Base-by-base conservation (phyloP, 2,113 vertebrate genomes). In the Cisticola juncidis region DNA sequence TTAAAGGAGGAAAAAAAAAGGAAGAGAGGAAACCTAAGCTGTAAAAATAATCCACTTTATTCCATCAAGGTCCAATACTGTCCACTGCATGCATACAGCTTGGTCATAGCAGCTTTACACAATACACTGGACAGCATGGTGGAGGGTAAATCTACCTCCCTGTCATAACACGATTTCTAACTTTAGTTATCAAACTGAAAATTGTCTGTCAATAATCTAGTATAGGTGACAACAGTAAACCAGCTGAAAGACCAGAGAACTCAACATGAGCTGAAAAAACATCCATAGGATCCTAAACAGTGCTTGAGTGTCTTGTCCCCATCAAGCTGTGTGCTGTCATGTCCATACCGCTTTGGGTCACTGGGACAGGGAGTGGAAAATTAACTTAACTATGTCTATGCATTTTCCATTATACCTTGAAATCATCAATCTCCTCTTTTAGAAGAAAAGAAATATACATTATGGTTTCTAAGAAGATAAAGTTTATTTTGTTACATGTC, bases 11-110 rank as follows among this genome's bases (percentile, higher is more conserved):
- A 5, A 23, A 25, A 42, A 42, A 31, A n/a, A 24, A 4, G 14
- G 0, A 33, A 42, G 2, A 14, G 1, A n/a, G 8, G 24, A 71
- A 80, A 3, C 5, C 6, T 29, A 38, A 80, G 2, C 1, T 53
- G 24, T 58, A 48, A 45, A 86, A 86, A 5, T 3, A 76, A 58
- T n/a, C 6, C 15, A 18, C 4, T 11, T 47, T 57, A 24, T 90
- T 73, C 78, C 8, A 4, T 64, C 21, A 69, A 44, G 31, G 18
- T 40, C 13, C 35, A 68, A 48, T 85, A 44, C 6, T 44, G 6
- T 29, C 19, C 15, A 6, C 35, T 69, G 24, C 13, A 23, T n/a
- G 10, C 12, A 2, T 11, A 45, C 3, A 42, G 1, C 8, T 45
- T 81, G 17, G 18, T 65, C 18, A 20, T 42, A 62, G 42, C 15